These are phyloP conservation scores for Microchirus variegatus DNA, from an alignment of 2,797 vertebrate species.

Conservation along the genomic window DNA sequence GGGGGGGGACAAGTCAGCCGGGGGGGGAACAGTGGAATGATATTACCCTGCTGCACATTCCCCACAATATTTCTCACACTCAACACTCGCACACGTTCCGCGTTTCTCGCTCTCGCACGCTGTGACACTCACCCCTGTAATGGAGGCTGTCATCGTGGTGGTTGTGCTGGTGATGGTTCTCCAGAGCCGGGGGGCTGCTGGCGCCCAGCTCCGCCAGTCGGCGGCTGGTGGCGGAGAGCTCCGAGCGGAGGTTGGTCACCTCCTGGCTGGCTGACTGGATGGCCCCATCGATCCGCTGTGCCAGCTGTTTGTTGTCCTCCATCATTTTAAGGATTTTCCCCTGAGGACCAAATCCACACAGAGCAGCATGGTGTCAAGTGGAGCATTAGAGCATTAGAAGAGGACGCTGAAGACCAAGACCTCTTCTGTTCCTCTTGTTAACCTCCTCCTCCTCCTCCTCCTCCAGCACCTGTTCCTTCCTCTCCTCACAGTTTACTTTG, in stretches of 20 bases:
- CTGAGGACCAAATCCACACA: slow-evolving; percentile 88
- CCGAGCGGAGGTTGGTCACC: slow-evolving; percentile 90
- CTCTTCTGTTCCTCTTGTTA: slow-evolving; percentile 39
- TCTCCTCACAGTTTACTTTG: slow-evolving; percentile 62
- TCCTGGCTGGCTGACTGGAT: slow-evolving; percentile 93
- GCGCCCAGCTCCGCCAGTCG: slow-evolving; percentile 90
- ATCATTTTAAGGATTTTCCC: slow-evolving; percentile 93
- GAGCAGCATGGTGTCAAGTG: slow-evolving; percentile 87
- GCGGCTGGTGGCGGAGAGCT: slow-evolving; percentile 90
- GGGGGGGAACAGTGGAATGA: slow-evolving; percentile 35
- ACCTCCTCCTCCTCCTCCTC: slow-evolving; percentile 29
- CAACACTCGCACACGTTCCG: slow-evolving; percentile 59
- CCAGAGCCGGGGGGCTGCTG: slow-evolving; percentile 81
- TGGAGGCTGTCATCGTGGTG: slow-evolving; percentile 74
- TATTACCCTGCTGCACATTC: slow-evolving; percentile 55
- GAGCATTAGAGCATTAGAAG: slow-evolving; percentile 41
- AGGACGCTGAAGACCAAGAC: slow-evolving; percentile 57
- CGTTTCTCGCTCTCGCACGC: slow-evolving; percentile 34
- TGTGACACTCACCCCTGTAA: slow-evolving; percentile 73
- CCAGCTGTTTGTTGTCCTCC: slow-evolving; percentile 96
- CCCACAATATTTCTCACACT: slow-evolving; percentile 56
- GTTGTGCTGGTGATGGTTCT: slow-evolving; percentile 88
- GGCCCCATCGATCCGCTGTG: slow-evolving; percentile 91
- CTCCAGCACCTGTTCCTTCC: slow-evolving; percentile 53
- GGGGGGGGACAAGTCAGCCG: slow-evolving; percentile 39